phyloP scores from a whole-genome alignment of 2,888 invertebrate genomes.

The Acleris holmiana region DNA sequence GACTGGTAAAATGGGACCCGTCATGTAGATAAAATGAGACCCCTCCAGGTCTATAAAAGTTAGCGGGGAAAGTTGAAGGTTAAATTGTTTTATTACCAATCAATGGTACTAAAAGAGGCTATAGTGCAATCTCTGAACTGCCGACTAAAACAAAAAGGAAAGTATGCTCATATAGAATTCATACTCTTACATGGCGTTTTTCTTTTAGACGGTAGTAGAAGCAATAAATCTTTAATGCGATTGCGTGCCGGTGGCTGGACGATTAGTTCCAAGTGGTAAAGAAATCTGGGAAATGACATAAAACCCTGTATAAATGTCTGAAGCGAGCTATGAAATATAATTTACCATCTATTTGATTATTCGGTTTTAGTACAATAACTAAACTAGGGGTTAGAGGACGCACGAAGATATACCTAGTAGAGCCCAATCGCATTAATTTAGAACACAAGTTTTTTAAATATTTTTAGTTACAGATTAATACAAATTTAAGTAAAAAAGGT shows the following conservation, averaged over 20 bases:
- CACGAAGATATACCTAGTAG: no score
- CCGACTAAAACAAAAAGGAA: no score
- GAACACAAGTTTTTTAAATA: no score
- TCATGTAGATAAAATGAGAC: slow-evolving; percentile 9
- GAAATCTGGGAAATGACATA: slow-evolving; percentile 7
- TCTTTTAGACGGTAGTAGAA: not conserved
- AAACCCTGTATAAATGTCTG: not conserved
- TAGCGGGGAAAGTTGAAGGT: slow-evolving; percentile 47
- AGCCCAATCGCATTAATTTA: no score
- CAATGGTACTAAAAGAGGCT: slow-evolving; percentile 42
- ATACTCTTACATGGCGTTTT: no score
- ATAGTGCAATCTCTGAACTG: slow-evolving; percentile 9
- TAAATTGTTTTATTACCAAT: slow-evolving; percentile 59
- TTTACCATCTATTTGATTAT: no score
- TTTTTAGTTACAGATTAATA: no score
- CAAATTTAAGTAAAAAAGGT: no score
- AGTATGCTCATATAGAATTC: no score
- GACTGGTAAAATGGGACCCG: no score
- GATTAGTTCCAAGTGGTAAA: slow-evolving; percentile 15
- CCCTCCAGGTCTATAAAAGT: slow-evolving; percentile 39
- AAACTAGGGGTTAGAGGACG: no score
- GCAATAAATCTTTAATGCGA: not conserved
- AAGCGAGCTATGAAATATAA: slow-evolving; percentile 1
- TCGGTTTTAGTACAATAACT: no score
- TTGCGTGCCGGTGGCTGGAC: not conserved